Percentiles rank a stretch among this genome's conserved stretches.
Conservation (phyloP, 2,888 invertebrate species). For the Xestoiulus laeticollis region DNA sequence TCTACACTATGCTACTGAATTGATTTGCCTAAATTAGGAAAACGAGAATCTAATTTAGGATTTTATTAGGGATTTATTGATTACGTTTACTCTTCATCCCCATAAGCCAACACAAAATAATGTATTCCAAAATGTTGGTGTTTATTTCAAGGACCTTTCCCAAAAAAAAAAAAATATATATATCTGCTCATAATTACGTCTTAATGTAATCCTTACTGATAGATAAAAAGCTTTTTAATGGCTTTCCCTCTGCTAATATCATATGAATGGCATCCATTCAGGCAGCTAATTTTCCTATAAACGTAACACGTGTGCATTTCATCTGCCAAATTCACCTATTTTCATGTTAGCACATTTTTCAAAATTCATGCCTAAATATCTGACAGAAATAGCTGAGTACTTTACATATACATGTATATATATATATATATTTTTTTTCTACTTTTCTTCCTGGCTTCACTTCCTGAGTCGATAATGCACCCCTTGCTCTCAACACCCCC, state of each 20-base stretch:
- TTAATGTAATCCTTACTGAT: background rate
- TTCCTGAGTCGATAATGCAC: background rate
- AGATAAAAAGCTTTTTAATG: constrained; percentile 36
- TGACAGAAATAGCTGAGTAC: too few relatives aligned
- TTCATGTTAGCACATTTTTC: background rate
- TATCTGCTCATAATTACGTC: background rate
- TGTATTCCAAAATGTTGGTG: too few relatives aligned
- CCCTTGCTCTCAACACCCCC: background rate
- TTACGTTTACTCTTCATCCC: background rate
- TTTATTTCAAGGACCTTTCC: background rate
- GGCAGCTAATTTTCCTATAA: background rate
- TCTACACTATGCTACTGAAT: too few relatives aligned
- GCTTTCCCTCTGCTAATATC: background rate
- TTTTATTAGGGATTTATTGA: background rate
- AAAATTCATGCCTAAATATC: background rate
- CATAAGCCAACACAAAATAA: background rate
- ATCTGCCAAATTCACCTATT: background rate
- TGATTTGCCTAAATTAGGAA: too few relatives aligned
- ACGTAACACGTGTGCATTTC: background rate
- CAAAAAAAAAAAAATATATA: background rate
- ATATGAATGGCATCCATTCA: background rate
- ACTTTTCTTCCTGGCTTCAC: background rate
- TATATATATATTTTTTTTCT: too few relatives aligned
- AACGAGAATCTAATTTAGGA: background rate
- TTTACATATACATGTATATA: too few relatives aligned